Percentiles rank a stretch among this genome's conserved stretches.
phyloP scores from a whole-genome alignment of 92 coral and sea anemone genomes.

The Desmophyllum pertusum region DNA sequence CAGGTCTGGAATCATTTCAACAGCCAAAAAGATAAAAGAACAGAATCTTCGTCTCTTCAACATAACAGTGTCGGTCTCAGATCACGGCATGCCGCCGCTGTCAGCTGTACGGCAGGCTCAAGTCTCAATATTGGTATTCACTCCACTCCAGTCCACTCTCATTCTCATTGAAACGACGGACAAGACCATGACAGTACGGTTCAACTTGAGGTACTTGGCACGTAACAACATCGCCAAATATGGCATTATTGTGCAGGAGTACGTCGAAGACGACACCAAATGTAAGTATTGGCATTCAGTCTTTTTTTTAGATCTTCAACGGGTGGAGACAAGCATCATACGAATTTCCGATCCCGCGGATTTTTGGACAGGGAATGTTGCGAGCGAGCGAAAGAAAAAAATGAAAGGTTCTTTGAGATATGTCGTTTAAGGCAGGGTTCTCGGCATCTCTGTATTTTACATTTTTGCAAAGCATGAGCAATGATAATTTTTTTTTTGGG shows the following conservation, averaged over 20 bases:
- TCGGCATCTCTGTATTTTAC: too few relatives aligned
- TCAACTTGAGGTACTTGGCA: conserved; percentile 70
- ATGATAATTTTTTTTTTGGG: too few relatives aligned
- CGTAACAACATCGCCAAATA: conserved; percentile 70
- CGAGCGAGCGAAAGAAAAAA: too few relatives aligned
- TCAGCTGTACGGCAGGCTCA: conserved; percentile 56
- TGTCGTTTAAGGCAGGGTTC: too few relatives aligned
- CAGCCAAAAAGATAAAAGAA: conserved; percentile 44
- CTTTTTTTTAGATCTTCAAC: too few relatives aligned
- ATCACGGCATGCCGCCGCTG: conserved; percentile 75
- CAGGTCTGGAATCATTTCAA: conserved; percentile 73
- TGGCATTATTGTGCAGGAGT: conserved; percentile 80
- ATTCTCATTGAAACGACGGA: conserved; percentile 65
- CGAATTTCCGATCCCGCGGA: background rate
- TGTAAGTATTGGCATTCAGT: conserved; percentile 82
- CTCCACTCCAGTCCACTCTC: conserved; percentile 56
- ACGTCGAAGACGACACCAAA: conserved; percentile 39
- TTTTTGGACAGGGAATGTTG: background rate
- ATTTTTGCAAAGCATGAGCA: too few relatives aligned
- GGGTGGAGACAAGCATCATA: too few relatives aligned
- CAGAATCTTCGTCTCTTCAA: conserved; percentile 72
- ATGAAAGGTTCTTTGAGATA: too few relatives aligned
- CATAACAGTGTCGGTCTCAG: conserved; percentile 72
- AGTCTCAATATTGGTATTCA: conserved; percentile 70
- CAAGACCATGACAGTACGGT: conserved; percentile 66